These are phyloP conservation scores for Drosophila paracracens DNA, from an alignment of 2,888 invertebrate species.

Conservation along the genomic window DNA sequence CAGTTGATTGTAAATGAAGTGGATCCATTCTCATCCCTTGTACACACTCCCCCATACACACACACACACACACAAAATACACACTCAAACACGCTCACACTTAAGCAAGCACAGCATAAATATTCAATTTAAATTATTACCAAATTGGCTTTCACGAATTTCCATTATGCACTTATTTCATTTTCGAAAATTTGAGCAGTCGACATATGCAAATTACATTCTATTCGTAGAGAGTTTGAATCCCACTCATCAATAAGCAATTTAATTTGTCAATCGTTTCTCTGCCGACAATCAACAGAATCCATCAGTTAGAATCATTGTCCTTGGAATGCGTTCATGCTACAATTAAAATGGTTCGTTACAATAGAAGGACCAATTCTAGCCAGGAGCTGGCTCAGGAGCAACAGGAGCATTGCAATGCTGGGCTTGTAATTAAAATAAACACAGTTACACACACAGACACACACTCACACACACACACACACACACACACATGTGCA, in stretches of 20 bases:
- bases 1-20: slow-evolving; percentile 57
- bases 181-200: slow-evolving; percentile 49
- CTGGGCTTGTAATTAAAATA: slow-evolving; percentile 73
- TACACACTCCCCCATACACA: background rate
- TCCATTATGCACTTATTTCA: slow-evolving; percentile 80
- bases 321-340: slow-evolving; percentile 41
- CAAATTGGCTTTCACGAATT: slow-evolving; percentile 78
- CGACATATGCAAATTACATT: slow-evolving; percentile 52
- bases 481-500: slow-evolving; percentile 23
- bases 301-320: slow-evolving; percentile 62
- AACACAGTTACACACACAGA: slow-evolving; percentile 41
- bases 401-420: slow-evolving; percentile 17
- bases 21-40: slow-evolving; percentile 3
- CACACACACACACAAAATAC: slow-evolving; percentile 8
- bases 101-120: slow-evolving; percentile 63
- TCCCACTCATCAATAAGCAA: slow-evolving; percentile 77
- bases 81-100: slow-evolving; percentile 3
- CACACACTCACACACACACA: slow-evolving; percentile 13
- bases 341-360: slow-evolving; percentile 65
- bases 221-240: slow-evolving; percentile 9
- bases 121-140: slow-evolving; percentile 81
- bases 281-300: slow-evolving; percentile 68
- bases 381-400: slow-evolving; percentile 16
- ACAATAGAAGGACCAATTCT: slow-evolving; percentile 38
- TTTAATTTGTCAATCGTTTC: slow-evolving; percentile 78